phyloP scores from a whole-genome alignment of 2,888 invertebrate species.

The Drosophila fungiperda region DNA sequence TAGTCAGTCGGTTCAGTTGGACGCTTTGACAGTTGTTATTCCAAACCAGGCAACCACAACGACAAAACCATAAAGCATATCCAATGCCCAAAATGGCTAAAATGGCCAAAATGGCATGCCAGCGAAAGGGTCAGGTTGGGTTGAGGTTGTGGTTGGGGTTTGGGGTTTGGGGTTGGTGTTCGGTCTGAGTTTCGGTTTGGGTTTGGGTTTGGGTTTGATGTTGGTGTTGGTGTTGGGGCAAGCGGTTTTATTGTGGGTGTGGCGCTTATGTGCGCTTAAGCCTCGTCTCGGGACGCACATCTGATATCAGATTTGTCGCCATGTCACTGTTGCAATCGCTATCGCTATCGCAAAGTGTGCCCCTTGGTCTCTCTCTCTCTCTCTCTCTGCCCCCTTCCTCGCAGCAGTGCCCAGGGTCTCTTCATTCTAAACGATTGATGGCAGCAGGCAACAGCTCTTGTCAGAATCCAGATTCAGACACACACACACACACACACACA shows the following conservation, averaged over 20 bases:
- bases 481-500: constrained; percentile 6
- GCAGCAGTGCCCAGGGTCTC: constrained; percentile 39
- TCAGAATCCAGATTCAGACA: constrained; percentile 37
- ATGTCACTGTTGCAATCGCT: constrained; percentile 49
- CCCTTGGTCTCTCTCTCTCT: background rate
- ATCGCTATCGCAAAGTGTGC: constrained; percentile 38
- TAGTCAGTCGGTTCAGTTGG: constrained; percentile 21
- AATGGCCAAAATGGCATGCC: constrained; percentile 8
- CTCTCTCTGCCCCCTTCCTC: background rate
- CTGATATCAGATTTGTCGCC: constrained; percentile 76
- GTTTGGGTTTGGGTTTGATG: background rate
- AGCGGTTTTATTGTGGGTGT: constrained; percentile 50
- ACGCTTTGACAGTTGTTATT: constrained; percentile 16
- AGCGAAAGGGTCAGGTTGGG: constrained; percentile 34
- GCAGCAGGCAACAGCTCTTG: constrained; percentile 49
- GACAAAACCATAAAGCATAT: constrained; percentile 49
- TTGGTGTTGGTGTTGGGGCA: constrained; percentile 10
- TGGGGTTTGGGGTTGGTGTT: background rate
- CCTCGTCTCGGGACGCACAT: constrained; percentile 72
- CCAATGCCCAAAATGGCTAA: constrained; percentile 38
- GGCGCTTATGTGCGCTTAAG: constrained; percentile 68
- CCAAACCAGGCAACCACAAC: constrained; percentile 39
- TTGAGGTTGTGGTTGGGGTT: constrained; percentile 1
- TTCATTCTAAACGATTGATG: constrained; percentile 73
- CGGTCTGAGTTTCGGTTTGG: no score